Percentiles rank a stretch among this genome's conserved stretches.
Conservation (phyloP, 2,888 invertebrate species). For the Drosophila maculinotata region DNA sequence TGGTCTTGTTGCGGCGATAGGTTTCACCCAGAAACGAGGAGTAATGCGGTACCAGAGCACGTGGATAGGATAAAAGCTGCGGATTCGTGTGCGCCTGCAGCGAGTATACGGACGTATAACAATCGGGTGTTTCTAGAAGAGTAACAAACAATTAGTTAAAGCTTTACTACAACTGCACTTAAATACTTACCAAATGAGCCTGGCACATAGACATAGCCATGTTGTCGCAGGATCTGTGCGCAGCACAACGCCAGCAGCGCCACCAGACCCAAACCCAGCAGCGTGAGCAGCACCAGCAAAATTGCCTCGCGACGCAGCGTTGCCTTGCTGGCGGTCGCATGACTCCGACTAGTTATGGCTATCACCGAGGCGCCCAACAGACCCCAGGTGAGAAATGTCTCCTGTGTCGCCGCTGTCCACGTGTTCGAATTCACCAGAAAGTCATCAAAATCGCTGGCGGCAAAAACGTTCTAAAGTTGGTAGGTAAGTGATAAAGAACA, state of each 20-base stretch:
- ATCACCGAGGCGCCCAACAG: constrained; percentile 86
- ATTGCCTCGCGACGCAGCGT: constrained; percentile 87
- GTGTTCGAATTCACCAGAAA: constrained; percentile 93
- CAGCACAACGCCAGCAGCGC: constrained; percentile 94
- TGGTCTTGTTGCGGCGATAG: constrained; percentile 74
- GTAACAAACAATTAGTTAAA: constrained; percentile 2
- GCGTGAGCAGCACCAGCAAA: constrained; percentile 89
- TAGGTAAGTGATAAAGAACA: no score
- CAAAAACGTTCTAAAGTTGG: constrained; percentile 88
- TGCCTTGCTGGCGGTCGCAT: constrained; percentile 70
- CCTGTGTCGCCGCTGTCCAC: constrained; percentile 95
- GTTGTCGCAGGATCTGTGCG: constrained; percentile 90
- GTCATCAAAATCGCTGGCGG: constrained; percentile 92
- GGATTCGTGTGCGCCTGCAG: constrained; percentile 88
- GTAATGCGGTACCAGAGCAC: constrained; percentile 83
- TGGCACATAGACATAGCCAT: constrained; percentile 91
- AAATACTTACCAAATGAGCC: constrained; percentile 91
- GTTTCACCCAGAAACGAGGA: constrained; percentile 84
- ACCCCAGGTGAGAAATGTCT: constrained; percentile 93
- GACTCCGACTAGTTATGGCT: constrained; percentile 82
- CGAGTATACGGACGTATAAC: constrained; percentile 89
- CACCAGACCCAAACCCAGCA: constrained; percentile 90
- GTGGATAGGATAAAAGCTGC: constrained; percentile 86
- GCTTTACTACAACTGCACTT: neutral
- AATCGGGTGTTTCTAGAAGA: constrained; percentile 89